These are phyloP conservation scores for Mergus octosetaceus DNA, from an alignment of 2,797 vertebrate genomes.

Conservation along the genomic window DNA sequence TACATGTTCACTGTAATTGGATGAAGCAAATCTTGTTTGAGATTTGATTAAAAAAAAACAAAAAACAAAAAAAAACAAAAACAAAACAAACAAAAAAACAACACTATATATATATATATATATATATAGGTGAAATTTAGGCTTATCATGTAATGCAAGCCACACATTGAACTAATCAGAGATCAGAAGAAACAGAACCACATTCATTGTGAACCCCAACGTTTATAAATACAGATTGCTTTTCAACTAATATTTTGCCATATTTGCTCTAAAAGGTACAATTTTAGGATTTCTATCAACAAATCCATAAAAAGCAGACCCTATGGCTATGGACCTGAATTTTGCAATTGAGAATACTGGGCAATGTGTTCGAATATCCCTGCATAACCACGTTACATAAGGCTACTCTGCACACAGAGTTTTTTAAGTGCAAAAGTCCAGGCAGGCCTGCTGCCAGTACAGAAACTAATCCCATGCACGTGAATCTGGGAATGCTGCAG, in stretches of 20 bases:
- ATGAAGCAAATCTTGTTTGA: neutral
- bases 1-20: neutral
- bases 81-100: too few species aligned
- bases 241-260: neutral
- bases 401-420: neutral
- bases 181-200: neutral
- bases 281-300: neutral
- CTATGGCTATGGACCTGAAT: neutral
- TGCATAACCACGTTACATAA: neutral
- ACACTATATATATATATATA: neutral
- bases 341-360: neutral
- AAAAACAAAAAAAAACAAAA: too few species aligned
- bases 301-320: neutral
- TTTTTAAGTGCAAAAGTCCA: neutral
- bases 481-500: rapidly evolving
- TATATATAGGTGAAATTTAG: neutral
- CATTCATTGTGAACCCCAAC: rapidly evolving
- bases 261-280: neutral
- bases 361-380: rapidly evolving
- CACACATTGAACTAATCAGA: neutral
- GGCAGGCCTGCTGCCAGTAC: neutral
- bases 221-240: neutral
- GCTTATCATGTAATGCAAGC: neutral
- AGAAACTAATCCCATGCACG: neutral
- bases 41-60: neutral